Evolutionary conservation across 2,888 invertebrate genomes (phyloP), one percentile per base, ranked within the genome.

Genomic region (Himalopsyche japonica): DNA sequence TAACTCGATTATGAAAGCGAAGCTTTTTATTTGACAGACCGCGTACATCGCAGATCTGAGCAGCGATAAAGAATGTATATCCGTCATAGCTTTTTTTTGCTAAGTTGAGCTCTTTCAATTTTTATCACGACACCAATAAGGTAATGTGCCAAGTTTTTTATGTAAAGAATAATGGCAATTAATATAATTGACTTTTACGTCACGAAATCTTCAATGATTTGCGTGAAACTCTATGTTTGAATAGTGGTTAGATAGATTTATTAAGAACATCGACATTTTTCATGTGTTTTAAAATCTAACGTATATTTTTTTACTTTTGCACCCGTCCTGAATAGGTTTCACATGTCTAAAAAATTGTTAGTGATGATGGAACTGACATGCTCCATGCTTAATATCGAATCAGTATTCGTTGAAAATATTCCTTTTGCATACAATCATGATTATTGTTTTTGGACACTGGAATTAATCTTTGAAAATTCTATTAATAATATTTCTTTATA

Each of bases 331-430:
- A 70, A 37, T 64, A 76, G 43, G 70, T 76, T 81, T 47, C 37
- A 43, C 43, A 81, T 57, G 70, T 76, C 70, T 70, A 70, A 81
- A 70, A 81, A 81, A 81, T 81, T 81, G 76, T 24, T 76, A 27
- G 18, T 70, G 81, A 77, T 77, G 77, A 77, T 77, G 34, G 77
- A 77, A 77, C 34, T 32, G 43, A 34, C 76, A 48, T 43, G 70
- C 76, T 48, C 18, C 76, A 30, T 32, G 37, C 37, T 64, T 70
- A 81, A 81, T 81, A 81, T 81, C 70, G 70, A 81, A 81, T 70
- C 70, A 27, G 48, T 70, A 70, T 37, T 81, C 57, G 57, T 57
- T 20, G n/a, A 49, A 49, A n/a, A 57, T 20, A 10, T 57, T 57
- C 43, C 24, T 57, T 24, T 57, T 1, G 20, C 57, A 57, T 57